Base-by-base conservation (phyloP, 2,888 invertebrate species). In the Hipparchia sbordonii region DNA sequence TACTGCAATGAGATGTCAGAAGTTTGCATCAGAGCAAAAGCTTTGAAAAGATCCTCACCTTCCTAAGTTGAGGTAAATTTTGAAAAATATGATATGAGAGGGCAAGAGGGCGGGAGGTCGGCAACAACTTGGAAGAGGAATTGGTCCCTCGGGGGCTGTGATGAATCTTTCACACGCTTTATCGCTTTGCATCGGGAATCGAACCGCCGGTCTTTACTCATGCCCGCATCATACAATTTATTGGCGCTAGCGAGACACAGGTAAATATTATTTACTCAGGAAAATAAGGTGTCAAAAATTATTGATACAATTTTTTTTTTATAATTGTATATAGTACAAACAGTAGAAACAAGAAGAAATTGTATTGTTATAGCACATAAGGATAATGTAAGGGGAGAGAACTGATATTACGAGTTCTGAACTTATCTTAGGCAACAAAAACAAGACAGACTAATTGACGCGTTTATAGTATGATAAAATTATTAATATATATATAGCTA, bases 151-250 rank as follows among this genome's bases (percentile, higher is more conserved):
- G 90, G 87, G 91, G 83, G 87, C 85, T 80, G 86, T 89, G 92
- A 93, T 92, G 92, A 92, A 92, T 92, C 70, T 91, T 91, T 90
- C 88, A 89, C 89, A 89, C 91, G 89, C 87, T 91, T 92, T 91
- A 91, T 91, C 91, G 90, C 85, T 87, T 86, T 85, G 87, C 87
- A 89, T 89, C 87, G 85, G 82, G 88, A 89, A 88, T 89, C 89
- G 88, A 90, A 90, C 86, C 87, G 84, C 79, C 81, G 80, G 85
- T 87, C 84, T 87, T 83, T 80, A 80, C 79, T 79, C 76, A 77
- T 77, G 76, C 75, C 76, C 72, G 74, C 69, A 60, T 70, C 70
- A 71, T 67, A 72, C 71, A 76, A 76, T 76, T 76, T 76, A 76
- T 76, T 66, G 60, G 67, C 72, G 76, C 63, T 39, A 13, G 39